These are phyloP conservation scores for Eupelmus urozonus DNA, from an alignment of 2,888 invertebrate genomes.

Conservation along the genomic window DNA sequence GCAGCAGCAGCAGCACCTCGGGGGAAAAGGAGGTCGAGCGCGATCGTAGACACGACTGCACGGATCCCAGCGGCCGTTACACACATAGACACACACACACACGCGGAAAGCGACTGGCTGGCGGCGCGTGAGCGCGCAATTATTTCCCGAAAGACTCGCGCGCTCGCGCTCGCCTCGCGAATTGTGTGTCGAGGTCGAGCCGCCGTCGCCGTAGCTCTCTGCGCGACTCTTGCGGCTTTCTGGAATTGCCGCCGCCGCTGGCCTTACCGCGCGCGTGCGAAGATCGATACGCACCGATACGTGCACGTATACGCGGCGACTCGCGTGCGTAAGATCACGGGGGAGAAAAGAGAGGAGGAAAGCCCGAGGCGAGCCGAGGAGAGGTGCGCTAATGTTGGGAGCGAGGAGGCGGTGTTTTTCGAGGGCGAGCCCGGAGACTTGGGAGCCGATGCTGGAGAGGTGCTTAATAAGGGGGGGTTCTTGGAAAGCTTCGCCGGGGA, in stretches of 20 bases:
- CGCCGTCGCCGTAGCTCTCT: too few relatives aligned
- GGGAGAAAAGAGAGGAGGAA: too few relatives aligned
- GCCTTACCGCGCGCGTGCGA: slow-evolving; percentile 1
- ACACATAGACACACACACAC: slow-evolving; percentile 16
- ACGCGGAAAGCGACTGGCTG: neutral
- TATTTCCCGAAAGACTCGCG: slow-evolving; percentile 58
- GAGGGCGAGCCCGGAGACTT: too few relatives aligned
- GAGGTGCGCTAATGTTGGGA: neutral
- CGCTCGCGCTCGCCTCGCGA: slow-evolving; percentile 56
- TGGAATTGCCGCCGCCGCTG: slow-evolving; percentile 34
- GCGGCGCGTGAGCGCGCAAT: slow-evolving; percentile 49
- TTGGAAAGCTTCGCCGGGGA: too few relatives aligned
- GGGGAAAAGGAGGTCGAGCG: slow-evolving; percentile 58
- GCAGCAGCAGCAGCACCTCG: slow-evolving; percentile 30
- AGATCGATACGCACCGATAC: slow-evolving; percentile 45
- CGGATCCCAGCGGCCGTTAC: slow-evolving; percentile 32
- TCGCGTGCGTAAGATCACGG: too few relatives aligned
- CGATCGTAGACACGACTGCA: slow-evolving; percentile 48
- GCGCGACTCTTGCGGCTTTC: slow-evolving; percentile 48
- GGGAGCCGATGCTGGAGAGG: too few relatives aligned
- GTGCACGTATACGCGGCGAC: neutral
- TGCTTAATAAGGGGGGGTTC: too few relatives aligned
- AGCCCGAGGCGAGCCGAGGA: neutral
- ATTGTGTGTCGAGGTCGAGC: slow-evolving; percentile 60
- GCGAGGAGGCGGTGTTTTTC: neutral